phyloP scores from a whole-genome alignment of 1,140 invertebrate genomes.

The Druon quercuslanigerum region DNA sequence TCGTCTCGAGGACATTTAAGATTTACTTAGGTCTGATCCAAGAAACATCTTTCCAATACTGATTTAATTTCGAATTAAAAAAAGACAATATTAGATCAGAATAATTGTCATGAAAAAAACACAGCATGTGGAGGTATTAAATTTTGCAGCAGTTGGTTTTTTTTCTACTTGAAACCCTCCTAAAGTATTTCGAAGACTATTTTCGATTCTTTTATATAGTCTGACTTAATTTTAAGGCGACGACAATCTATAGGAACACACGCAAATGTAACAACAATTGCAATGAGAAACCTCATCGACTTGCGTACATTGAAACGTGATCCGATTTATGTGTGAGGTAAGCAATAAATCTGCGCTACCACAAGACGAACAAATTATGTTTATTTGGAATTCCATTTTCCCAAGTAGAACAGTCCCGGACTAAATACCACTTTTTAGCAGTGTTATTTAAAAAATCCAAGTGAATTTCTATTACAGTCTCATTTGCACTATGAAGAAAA shows the following conservation, averaged over 20 bases:
- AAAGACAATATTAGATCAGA: too few species aligned
- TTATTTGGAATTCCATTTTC: conserved; percentile 18
- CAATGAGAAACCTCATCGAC: conserved; percentile 19
- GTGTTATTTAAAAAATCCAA: neutral
- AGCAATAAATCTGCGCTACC: conserved; percentile 14
- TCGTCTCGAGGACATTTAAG: too few species aligned
- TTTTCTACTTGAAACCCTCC: too few species aligned
- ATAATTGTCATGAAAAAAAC: too few species aligned
- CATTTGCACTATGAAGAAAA: neutral
- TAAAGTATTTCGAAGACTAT: neutral
- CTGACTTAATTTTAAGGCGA: conserved; percentile 6
- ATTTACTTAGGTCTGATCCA: too few species aligned
- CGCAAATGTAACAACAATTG: conserved; percentile 21
- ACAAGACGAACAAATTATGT: conserved; percentile 12
- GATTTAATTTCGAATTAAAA: too few species aligned
- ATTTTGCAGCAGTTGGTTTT: too few species aligned
- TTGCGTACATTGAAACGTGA: conserved; percentile 10
- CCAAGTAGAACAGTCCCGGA: conserved; percentile 6
- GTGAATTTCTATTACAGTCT: neutral
- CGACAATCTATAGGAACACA: conserved; percentile 13
- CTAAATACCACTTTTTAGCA: neutral
- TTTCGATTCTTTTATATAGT: conserved; percentile 16
- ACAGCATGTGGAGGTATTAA: too few species aligned
- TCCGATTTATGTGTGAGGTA: conserved; percentile 6
- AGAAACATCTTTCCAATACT: too few species aligned